Conservation (phyloP, 2,113 vertebrate species). For the Sarotherodon lohbergeri region DNA sequence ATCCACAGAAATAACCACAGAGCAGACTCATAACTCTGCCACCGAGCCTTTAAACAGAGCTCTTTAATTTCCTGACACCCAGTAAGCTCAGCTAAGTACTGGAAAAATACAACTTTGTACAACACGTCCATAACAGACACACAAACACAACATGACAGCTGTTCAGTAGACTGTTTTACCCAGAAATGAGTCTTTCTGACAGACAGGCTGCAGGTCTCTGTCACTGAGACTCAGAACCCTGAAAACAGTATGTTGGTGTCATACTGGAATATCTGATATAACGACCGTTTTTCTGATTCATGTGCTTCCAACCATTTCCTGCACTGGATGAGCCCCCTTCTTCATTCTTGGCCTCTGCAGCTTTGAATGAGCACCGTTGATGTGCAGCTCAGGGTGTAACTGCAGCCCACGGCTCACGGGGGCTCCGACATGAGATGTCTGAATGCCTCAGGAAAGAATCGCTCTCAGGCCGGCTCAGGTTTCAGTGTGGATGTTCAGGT, state of each 20-base stretch:
- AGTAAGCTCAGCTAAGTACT: fast-evolving
- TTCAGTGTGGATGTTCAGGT: background rate
- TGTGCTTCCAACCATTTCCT: no score
- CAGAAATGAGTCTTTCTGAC: background rate
- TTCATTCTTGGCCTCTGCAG: background rate
- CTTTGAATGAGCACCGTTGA: background rate
- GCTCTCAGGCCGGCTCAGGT: background rate
- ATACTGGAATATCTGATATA: background rate
- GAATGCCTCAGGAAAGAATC: background rate
- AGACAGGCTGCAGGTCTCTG: background rate
- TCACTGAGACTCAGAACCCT: background rate
- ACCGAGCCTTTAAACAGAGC: background rate
- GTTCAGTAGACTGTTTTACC: background rate
- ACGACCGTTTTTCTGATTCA: background rate
- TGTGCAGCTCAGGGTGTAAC: background rate
- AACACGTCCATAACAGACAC: background rate
- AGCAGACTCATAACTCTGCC: background rate
- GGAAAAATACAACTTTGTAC: background rate
- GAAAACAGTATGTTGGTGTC: background rate
- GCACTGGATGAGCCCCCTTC: background rate
- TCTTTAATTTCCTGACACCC: background rate
- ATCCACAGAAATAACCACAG: background rate
- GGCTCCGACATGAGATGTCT: fast-evolving
- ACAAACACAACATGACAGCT: background rate
- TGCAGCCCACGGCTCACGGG: background rate